These are phyloP conservation scores for Colossoma macropomum DNA, from an alignment of 2,113 vertebrate species.

Conservation along the genomic window DNA sequence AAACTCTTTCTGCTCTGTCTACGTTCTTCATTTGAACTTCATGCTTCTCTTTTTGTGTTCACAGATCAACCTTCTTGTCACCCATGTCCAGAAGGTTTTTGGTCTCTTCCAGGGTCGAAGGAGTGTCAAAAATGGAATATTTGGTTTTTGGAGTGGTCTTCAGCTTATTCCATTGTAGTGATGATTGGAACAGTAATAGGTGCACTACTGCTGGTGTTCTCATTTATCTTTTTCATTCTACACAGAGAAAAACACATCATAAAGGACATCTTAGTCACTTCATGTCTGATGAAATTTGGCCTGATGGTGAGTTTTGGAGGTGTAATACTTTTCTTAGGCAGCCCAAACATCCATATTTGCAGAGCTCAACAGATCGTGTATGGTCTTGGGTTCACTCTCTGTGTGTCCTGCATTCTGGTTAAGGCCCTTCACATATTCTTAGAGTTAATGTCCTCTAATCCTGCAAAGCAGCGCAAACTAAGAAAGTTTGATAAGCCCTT, in stretches of 20 bases:
- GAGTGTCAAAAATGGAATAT: constrained; percentile 51
- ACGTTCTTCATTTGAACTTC: background rate
- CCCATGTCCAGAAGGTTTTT: constrained; percentile 56
- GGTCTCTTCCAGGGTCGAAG: constrained; percentile 56
- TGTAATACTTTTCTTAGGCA: constrained; percentile 68
- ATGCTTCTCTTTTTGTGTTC: background rate
- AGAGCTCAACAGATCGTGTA: constrained; percentile 69
- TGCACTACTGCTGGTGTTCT: no score
- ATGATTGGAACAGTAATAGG: no score
- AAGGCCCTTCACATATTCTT: constrained; percentile 68
- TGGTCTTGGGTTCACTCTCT: constrained; percentile 72
- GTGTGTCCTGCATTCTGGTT: constrained; percentile 71
- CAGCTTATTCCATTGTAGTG: no score
- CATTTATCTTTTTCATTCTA: no score
- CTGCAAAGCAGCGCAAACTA: constrained; percentile 20
- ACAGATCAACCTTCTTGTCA: constrained; percentile 68
- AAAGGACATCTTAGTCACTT: no score
- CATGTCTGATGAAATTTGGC: no score
- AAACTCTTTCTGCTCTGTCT: no score
- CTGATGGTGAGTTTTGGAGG: constrained; percentile 66
- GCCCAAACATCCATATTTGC: constrained; percentile 65
- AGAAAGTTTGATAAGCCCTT: constrained; percentile 60
- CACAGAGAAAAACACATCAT: no score
- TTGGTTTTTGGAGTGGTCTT: no score
- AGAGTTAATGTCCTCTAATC: constrained; percentile 64